Base-by-base conservation (phyloP, 2,888 invertebrate genomes). In the Troides helena region DNA sequence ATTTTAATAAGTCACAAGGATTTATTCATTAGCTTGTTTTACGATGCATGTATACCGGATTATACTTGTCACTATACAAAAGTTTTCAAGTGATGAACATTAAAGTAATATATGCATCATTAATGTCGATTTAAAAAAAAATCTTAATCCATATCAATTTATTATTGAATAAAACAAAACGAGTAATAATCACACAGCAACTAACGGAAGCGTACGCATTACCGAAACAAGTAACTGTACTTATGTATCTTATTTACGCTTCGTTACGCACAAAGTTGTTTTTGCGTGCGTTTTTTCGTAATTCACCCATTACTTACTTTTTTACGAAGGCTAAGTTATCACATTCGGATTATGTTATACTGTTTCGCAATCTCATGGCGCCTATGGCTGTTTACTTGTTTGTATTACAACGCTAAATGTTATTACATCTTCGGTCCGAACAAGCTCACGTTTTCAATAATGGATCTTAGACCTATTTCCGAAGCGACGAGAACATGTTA, bases 141-240 rank as follows among this genome's bases (percentile, higher is more conserved):
- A n/a, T 53, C 12, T 46, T 46, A n/a, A 53, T 18, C n/a, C 6
- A 18, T n/a, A 18, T 53, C 18, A 18, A 53, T 18, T 53, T 53
- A n/a, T 53, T 8, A 53, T 7, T 53, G 7, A 53, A 53, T 53
- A 6, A 53, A 53, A 53, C n/a, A 53, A n/a, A 53, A 18, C 53
- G 18, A 7, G n/a, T 53, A 6, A 53, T 7, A 53, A 18, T 53
- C 10, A 53, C n/a, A 53, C 6, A n/a, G n/a, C 18, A 5, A 53
- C 53, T 53, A n/a, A n/a, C 53, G n/a, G 53, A n/a, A 53, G 5
- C 18, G 53, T 30, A 80, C 75, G 77, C 80, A 81, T 80, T 78
- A 78, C 82, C 81, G 80, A 81, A 82, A 81, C 83, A 85, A 78
- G 74, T 88, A 90, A 91, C 91, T 86, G 90, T 90, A 85, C 68